Evolutionary conservation across 2,888 invertebrate species (phyloP).

Genomic region (Amphipyra berbera): DNA sequence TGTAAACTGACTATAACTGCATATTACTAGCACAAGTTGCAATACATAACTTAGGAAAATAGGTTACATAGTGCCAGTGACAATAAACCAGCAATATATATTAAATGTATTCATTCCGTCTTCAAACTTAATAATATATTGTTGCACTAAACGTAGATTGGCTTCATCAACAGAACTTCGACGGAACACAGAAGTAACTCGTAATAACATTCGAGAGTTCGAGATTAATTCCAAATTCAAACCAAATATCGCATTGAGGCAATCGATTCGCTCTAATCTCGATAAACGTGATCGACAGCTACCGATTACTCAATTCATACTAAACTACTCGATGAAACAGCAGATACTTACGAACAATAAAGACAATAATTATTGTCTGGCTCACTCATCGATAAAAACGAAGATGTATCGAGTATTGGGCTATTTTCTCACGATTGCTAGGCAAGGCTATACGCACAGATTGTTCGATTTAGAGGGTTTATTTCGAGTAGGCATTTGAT

Average conservation of each 20-base stretch:
- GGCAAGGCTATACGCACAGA: conserved; percentile 53
- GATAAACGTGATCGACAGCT: conserved; percentile 18
- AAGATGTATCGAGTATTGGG: conserved; percentile 43
- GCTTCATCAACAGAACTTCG: conserved; percentile 6
- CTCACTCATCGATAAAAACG: conserved; percentile 59
- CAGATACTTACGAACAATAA: conserved; percentile 26
- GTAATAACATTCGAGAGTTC: conserved; percentile 15
- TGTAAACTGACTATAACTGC: background rate
- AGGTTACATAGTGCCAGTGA: background rate
- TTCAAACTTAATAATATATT: conserved; percentile 2
- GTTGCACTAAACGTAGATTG: conserved; percentile 2
- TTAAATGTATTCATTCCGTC: too few relatives aligned
- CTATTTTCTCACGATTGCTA: conserved; percentile 55
- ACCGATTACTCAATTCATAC: conserved; percentile 13
- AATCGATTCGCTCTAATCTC: conserved; percentile 20
- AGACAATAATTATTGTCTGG: conserved; percentile 46
- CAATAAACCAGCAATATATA: conserved; percentile 11
- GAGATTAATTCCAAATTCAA: conserved; percentile 21
- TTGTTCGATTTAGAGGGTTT: conserved; percentile 71
- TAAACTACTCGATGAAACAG: conserved; percentile 9
- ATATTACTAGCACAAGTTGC: conserved; percentile 4
- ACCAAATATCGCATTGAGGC: conserved; percentile 10
- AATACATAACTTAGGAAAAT: conserved; percentile 9
- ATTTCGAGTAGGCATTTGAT: conserved; percentile 69
- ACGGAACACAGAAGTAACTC: background rate